phyloP scores from a whole-genome alignment of 2,797 vertebrate genomes.

The Rhynchotus rufescens region DNA sequence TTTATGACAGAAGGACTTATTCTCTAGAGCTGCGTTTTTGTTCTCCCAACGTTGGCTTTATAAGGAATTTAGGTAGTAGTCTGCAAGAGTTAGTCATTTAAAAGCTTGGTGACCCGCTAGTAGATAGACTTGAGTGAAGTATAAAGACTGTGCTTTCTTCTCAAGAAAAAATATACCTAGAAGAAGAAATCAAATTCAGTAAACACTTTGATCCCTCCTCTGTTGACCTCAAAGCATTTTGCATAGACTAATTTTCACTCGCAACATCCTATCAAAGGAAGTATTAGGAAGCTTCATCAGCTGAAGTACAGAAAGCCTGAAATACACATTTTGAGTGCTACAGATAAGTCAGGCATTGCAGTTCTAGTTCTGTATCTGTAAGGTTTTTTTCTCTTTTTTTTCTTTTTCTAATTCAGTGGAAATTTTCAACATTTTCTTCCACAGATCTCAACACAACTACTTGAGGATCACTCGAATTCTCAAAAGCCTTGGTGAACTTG shows the following conservation, averaged over 20 bases:
- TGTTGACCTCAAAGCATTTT: not conserved
- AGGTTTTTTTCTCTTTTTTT: not conserved
- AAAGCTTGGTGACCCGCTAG: not conserved
- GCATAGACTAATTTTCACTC: conserved; percentile 15
- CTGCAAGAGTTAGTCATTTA: not conserved
- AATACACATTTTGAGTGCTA: not conserved
- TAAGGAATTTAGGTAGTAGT: not conserved
- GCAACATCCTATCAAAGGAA: not conserved
- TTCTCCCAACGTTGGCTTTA: not conserved
- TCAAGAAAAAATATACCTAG: not conserved
- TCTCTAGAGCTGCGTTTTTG: not conserved
- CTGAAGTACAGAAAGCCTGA: not conserved
- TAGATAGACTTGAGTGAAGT: not conserved
- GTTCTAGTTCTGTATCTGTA: not conserved
- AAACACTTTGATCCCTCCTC: not conserved
- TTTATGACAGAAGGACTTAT: not conserved
- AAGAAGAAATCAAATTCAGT: not conserved
- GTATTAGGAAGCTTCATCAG: not conserved
- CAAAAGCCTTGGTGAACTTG: conserved; percentile 96
- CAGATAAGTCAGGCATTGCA: not conserved
- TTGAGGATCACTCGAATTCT: conserved; percentile 97
- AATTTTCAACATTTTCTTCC: conserved; percentile 29
- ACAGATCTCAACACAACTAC: conserved; percentile 98
- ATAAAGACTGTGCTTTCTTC: not conserved
- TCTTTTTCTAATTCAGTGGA: not conserved